Base-by-base conservation (phyloP, 2,888 invertebrate species). In the Pyralis farinalis region DNA sequence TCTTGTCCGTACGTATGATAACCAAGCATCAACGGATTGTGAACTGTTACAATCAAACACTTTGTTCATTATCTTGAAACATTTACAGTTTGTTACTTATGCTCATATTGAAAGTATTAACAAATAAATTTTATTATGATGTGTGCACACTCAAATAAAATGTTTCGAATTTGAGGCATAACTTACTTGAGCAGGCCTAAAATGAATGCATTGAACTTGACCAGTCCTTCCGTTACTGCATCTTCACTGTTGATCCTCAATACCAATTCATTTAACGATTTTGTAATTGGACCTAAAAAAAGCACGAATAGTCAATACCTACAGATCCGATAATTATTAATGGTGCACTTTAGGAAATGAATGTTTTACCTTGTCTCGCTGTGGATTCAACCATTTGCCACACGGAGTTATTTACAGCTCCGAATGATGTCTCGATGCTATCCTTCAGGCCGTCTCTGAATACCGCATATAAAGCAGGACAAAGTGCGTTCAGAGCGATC, bases 341-440 rank as follows among this genome's bases (percentile, higher is more conserved):
- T 36, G 16, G 28, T 36, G 20, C 28, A 20, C 29, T 16, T 36
- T 9, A 28, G 1, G 27, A 8, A 28, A 37, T 28, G 1, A 9
- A 22, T 16, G 10, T 32, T n/a, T 56, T 72, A 89, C 93, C 97
- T 89, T 95, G 94, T 73, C 96, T 95, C 8, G 96, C 94, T 6
- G 96, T 95, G 25, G 95, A 94, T 80, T 97, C 96, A 3, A 96
- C 94, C 53, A 97, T 94, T 83, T 95, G 94, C 97, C 97, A 97
- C 37, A 96, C 95, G 5, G 95, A 95, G 70, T 97, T 96, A 55
- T 93, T 92, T 37, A 96, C 94, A 10, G 94, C 93, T 30, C 97
- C 97, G 68, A 97, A 97, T 28, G 96, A 93, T 3, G 96, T 96
- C 68, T 95, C 94, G 38, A 96, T 90, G 53, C 91, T 93, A 25